Evolutionary conservation across 2,113 vertebrate species (phyloP).

Genomic region (Lucifuga dentata): DNA sequence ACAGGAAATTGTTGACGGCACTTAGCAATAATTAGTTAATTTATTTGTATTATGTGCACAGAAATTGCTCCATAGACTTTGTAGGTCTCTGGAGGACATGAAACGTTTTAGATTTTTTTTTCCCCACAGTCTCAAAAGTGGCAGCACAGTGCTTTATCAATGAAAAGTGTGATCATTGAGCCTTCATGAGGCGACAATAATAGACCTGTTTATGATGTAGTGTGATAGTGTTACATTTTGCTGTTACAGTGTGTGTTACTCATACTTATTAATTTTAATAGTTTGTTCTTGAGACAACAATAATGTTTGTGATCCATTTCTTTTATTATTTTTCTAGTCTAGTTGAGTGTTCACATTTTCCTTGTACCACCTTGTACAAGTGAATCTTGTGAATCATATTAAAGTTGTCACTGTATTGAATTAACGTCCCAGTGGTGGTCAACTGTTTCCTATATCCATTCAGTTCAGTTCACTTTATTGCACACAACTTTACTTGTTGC

Average conservation of each 20-base stretch:
- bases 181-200: conserved; percentile 4
- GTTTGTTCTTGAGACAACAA: background rate
- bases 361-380: too few relatives aligned
- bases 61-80: conserved; percentile 18
- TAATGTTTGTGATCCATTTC: conserved; percentile 14
- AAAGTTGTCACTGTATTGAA: too few relatives aligned
- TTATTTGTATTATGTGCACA: conserved; percentile 44
- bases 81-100: conserved; percentile 3
- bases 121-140: conserved; percentile 8
- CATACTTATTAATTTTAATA: background rate
- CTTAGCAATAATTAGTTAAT: conserved; percentile 38
- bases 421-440: too few relatives aligned
- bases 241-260: background rate
- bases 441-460: too few relatives aligned
- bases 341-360: background rate
- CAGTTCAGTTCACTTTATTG: too few relatives aligned
- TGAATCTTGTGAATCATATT: too few relatives aligned
- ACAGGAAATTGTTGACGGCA: background rate
- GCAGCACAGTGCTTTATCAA: conserved; percentile 20
- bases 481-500: too few relatives aligned
- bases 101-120: conserved; percentile 25
- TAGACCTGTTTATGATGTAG: background rate
- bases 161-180: conserved; percentile 1
- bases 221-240: background rate
- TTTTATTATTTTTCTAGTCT: background rate